Evolutionary conservation across 1,140 invertebrate species (phyloP).

Genomic region (Drosophila orena): DNA sequence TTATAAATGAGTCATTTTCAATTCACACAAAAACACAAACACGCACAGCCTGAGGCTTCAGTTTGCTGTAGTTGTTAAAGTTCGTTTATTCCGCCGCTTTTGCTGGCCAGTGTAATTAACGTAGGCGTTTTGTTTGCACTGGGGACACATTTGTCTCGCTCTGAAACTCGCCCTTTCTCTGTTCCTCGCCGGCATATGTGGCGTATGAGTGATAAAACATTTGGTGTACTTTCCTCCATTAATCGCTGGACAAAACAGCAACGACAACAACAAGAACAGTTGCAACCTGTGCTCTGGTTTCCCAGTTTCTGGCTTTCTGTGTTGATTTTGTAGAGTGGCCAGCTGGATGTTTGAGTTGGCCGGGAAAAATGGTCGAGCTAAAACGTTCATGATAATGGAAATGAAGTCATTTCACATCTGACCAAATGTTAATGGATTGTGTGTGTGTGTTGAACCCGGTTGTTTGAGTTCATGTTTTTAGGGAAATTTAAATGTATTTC

Average conservation of each 20-base stretch:
- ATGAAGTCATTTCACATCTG: constrained; percentile 39
- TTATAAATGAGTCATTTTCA: constrained; percentile 68
- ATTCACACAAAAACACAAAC: constrained; percentile 43
- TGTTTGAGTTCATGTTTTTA: neutral
- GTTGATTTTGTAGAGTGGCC: constrained; percentile 56
- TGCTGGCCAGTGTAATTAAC: constrained; percentile 65
- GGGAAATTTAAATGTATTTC: neutral
- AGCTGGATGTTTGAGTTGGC: constrained; percentile 38
- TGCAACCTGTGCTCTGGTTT: constrained; percentile 53
- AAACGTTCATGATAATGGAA: constrained; percentile 21
- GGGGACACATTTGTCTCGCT: constrained; percentile 54
- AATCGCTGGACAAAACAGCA: constrained; percentile 38
- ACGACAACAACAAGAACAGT: constrained; percentile 21
- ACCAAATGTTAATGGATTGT: constrained; percentile 55
- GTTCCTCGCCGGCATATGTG: constrained; percentile 38
- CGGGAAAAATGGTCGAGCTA: constrained; percentile 12
- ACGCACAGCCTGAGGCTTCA: constrained; percentile 45
- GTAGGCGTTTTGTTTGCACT: constrained; percentile 67
- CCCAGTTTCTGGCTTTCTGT: constrained; percentile 8
- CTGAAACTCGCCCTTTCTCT: constrained; percentile 8
- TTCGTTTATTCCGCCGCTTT: constrained; percentile 38
- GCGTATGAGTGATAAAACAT: constrained; percentile 72
- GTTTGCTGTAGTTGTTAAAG: constrained; percentile 53
- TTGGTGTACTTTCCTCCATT: constrained; percentile 60
- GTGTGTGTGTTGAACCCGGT: neutral